A percentile compares a stretch with the other conserved stretches of the same genome.
Conservation (phyloP, 2,113 vertebrate species). For the Choloepus hoffmanni region DNA sequence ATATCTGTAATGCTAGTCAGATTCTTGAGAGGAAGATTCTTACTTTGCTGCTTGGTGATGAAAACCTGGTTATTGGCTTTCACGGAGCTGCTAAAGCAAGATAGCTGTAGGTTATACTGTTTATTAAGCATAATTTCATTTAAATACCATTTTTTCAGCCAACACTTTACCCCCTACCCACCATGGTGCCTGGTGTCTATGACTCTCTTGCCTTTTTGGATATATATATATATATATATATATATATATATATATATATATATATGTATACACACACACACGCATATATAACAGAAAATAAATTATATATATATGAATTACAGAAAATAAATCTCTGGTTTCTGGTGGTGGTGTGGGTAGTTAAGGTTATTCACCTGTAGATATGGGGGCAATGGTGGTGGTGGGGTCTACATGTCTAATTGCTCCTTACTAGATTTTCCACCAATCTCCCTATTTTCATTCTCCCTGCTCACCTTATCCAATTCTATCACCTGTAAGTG, state of each 20-base stretch:
- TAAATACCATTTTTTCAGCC: too few species aligned
- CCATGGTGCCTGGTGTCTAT: neutral
- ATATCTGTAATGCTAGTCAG: too few species aligned
- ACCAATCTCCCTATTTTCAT: neutral
- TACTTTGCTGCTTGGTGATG: too few species aligned
- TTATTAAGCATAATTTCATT: too few species aligned
- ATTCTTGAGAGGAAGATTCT: too few species aligned
- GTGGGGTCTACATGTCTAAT: neutral
- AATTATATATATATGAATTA: neutral
- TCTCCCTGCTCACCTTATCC: neutral
- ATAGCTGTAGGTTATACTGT: too few species aligned
- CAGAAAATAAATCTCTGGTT: neutral
- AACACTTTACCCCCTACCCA: neutral
- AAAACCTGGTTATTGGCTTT: too few species aligned
- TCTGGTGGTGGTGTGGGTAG: neutral
- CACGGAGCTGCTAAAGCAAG: too few species aligned
- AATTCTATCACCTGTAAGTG: neutral
- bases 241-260: too few species aligned
- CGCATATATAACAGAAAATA: too few species aligned
- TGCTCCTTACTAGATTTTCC: neutral
- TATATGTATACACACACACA: too few species aligned
- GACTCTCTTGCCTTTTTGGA: neutral
- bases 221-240: too few species aligned
- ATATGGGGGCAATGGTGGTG: neutral
- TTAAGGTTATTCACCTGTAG: neutral